These are phyloP conservation scores for Octodonta nipae DNA, from an alignment of 2,888 invertebrate species.

Conservation along the genomic window DNA sequence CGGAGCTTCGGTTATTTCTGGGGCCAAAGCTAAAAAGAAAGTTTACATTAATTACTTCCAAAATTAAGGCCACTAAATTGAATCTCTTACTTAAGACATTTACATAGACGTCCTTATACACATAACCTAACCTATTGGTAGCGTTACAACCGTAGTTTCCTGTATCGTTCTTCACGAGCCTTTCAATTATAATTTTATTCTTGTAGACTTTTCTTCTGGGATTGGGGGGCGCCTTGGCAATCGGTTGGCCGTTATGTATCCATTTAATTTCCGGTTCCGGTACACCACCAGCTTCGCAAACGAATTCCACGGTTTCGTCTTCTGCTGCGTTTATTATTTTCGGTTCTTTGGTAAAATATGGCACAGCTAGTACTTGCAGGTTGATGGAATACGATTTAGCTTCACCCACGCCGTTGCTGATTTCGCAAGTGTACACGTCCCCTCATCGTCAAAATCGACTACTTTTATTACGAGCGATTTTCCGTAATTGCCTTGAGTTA, in stretches of 20 bases:
- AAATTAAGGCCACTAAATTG: too few relatives aligned
- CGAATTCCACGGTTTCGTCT: constrained; percentile 75
- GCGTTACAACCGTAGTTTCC: constrained; percentile 99
- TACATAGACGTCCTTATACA: constrained; percentile 93
- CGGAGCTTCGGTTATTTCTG: constrained; percentile 79
- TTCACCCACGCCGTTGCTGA: constrained; percentile 78
- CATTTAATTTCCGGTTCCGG: constrained; percentile 87
- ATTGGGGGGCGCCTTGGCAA: constrained; percentile 57
- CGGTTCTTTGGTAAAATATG: constrained; percentile 84
- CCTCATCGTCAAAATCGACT: constrained; percentile 78
- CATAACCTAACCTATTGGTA: constrained; percentile 93
- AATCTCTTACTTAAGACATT: constrained; percentile 70
- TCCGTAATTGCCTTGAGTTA: constrained; percentile 83
- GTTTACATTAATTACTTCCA: too few relatives aligned
- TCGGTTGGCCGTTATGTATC: constrained; percentile 90
- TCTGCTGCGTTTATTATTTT: constrained; percentile 78
- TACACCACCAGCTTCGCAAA: constrained; percentile 77
- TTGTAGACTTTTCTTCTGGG: constrained; percentile 53
- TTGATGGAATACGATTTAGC: constrained; percentile 76
- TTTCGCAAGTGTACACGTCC: constrained; percentile 87
- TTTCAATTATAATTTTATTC: constrained; percentile 64
- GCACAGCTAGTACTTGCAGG: constrained; percentile 62
- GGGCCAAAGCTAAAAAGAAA: constrained; percentile 71
- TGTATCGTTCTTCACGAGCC: constrained; percentile 75
- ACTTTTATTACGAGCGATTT: constrained; percentile 82